Conservation (phyloP, 2,113 vertebrate species). For the Rhegmatorhina hoffmannsi region DNA sequence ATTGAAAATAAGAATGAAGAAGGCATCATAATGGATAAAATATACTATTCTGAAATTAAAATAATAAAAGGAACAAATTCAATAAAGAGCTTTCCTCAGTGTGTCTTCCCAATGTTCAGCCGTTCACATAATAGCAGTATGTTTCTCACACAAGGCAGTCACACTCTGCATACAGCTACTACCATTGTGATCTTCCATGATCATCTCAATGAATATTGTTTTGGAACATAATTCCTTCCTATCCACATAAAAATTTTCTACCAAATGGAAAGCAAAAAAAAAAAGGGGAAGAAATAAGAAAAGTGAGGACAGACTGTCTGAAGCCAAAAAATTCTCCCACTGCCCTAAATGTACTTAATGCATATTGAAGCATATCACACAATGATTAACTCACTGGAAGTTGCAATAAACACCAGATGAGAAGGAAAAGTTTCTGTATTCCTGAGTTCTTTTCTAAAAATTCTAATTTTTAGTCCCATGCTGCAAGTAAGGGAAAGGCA, state of each 20-base stretch:
- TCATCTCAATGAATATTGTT: not conserved
- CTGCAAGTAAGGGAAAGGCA: not conserved
- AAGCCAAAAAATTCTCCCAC: not conserved
- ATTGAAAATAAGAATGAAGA: not conserved
- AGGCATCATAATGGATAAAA: not conserved
- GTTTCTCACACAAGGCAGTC: not conserved
- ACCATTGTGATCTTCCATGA: not conserved
- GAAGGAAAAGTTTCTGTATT: not conserved
- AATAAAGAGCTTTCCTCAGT: not conserved
- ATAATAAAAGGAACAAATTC: no score
- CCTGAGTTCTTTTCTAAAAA: not conserved
- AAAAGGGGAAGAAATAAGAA: accelerated
- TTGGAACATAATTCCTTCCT: not conserved
- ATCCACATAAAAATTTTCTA: not conserved
- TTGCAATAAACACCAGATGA: not conserved
- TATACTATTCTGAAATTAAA: not conserved
- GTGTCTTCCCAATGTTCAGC: not conserved
- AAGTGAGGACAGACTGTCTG: not conserved
- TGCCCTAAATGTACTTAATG: not conserved
- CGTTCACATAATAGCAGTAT: not conserved
- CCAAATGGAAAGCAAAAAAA: not conserved
- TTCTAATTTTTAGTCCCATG: not conserved
- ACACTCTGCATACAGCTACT: not conserved
- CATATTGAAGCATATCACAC: not conserved
- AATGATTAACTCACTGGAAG: not conserved